Percentiles rank a stretch among this genome's conserved stretches.
Conservation (phyloP, 2,113 vertebrate species). For the Heptranchias perlo region DNA sequence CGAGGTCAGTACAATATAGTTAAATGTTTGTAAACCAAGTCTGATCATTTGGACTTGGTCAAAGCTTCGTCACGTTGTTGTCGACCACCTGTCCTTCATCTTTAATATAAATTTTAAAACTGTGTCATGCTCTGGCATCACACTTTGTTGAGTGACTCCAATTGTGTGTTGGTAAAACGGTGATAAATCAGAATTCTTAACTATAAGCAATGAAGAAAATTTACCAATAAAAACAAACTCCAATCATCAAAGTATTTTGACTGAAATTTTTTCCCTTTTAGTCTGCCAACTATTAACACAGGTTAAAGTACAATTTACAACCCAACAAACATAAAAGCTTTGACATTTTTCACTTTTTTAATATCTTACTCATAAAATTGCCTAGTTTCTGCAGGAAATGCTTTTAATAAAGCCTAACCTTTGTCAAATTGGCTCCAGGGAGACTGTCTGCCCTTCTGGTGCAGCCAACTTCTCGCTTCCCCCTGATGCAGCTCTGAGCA, state of each 20-base stretch:
- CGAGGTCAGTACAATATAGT: not conserved
- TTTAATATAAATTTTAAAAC: not conserved
- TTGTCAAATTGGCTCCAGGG: not conserved
- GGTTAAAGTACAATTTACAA: not conserved
- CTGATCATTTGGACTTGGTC: not conserved
- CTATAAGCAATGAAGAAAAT: not conserved
- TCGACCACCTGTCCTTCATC: not conserved
- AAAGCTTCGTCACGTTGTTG: not conserved
- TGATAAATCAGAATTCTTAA: not conserved
- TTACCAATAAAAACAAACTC: not conserved
- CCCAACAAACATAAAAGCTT: not conserved
- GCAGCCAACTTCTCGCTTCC: not conserved
- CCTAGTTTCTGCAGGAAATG: not conserved
- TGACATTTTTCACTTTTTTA: not conserved
- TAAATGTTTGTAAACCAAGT: slow-evolving; percentile 9
- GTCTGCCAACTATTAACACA: not conserved
- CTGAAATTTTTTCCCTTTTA: not conserved
- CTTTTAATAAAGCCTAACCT: not conserved
- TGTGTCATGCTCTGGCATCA: not conserved
- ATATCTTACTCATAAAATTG: not conserved
- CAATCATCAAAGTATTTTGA: not conserved
- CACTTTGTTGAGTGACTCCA: not conserved
- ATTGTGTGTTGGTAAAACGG: not conserved
- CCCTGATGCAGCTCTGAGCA: not conserved
- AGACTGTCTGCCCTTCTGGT: not conserved